Evolutionary conservation across 2,113 vertebrate genomes (phyloP), one percentile per base, ranked within the genome.

Genomic region (Anarhynchus alexandrinus): DNA sequence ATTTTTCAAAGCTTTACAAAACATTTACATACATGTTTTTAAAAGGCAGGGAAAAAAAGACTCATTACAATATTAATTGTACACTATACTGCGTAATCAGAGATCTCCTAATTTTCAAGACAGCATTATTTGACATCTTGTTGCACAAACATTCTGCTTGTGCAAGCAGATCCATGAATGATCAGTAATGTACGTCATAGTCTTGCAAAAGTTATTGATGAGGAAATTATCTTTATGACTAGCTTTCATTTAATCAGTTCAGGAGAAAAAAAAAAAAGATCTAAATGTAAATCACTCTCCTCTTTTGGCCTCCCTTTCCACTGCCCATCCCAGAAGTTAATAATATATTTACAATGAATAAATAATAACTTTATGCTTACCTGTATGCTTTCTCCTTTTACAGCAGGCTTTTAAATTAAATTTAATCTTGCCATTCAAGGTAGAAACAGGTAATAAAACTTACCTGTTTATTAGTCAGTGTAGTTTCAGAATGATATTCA

Each of bases 21-120:
- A 43, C 5, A 32, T 30, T 66, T 62, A 34, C 11, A 8, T 1
- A 15, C 0, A 1, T 30, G 12, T 12, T 72, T 89, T 93, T 34
- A 27, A 55, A 76, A 58, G 20, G 29, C 2, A 34, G 3, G 3
- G 7, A 0, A 2, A 42, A 52, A 42, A 9, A 18, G 6, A 20
- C 25, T 58, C 4, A 16, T 78, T 81, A 66, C 17, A 82, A 36
- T 26, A 67, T 58, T 69, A 77, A 49, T 19, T 81, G 51, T 30
- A 57, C 3, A 23, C 23, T 72, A 32, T 4, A 38, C 3, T 22
- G 36, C 0, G 1, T 61, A 85, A 86, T 57, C 34, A 79, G 55
- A 82, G 49, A 54, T 40, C 5, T 62, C 9, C 16, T 62, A 30
- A 59, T 81, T 93, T 82, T 62, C 76, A 74, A 45, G 25, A 20